These are phyloP conservation scores for Fundulus diaphanus DNA, from an alignment of 2,797 vertebrate species.

Conservation along the genomic window DNA sequence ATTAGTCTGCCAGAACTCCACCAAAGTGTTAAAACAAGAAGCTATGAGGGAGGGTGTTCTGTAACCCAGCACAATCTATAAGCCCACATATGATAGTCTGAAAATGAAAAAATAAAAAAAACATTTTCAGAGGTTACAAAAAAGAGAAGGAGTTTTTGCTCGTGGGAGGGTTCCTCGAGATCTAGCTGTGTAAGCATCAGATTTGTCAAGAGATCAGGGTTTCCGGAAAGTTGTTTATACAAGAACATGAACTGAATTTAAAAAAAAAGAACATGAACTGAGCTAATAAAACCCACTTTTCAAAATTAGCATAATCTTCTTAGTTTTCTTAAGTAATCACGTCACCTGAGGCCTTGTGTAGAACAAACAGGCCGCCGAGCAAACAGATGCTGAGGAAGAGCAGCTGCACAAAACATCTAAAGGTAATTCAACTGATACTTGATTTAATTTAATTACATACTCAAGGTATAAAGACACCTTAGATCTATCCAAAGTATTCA, in stretches of 20 bases:
- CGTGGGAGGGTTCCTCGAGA: neutral
- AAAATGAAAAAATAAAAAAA: neutral
- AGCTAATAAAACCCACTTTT: neutral
- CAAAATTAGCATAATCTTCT: neutral
- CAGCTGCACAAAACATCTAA: neutral
- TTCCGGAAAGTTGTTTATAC: neutral
- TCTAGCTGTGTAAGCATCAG: neutral
- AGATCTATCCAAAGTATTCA: neutral
- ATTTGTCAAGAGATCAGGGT: constrained; percentile 3
- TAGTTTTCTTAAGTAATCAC: neutral
- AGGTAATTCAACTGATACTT: neutral
- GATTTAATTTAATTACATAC: neutral
- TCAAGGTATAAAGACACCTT: neutral
- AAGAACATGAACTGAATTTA: constrained; percentile 4
- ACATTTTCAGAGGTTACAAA: neutral
- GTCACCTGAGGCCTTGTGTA: constrained; percentile 1
- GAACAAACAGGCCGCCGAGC: neutral
- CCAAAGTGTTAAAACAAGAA: neutral
- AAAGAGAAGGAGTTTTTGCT: neutral
- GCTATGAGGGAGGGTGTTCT: no score
- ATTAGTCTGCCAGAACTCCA: neutral
- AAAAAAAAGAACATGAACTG: constrained; percentile 3
- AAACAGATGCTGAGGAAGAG: neutral
- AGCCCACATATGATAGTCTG: neutral
- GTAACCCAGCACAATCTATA: neutral